Conservation (phyloP, 1,140 invertebrate genomes). For the Andrena cerasifolii region DNA sequence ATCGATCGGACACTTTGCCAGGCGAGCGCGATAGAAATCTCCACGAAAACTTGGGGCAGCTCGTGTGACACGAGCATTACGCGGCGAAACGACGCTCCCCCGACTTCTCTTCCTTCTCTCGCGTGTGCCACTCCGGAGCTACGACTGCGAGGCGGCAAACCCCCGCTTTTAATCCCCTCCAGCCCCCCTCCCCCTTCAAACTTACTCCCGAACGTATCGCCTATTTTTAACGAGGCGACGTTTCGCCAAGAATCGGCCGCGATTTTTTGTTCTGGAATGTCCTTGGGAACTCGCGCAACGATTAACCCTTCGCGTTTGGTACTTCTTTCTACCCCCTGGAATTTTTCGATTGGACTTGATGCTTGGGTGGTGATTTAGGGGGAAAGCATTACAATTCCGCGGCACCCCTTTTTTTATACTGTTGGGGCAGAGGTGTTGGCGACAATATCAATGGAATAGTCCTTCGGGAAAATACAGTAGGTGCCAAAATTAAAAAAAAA, state of each 20-base stretch:
- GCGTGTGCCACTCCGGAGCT: constrained; percentile 18
- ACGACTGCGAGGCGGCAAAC: constrained; percentile 36
- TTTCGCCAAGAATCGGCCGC: background rate
- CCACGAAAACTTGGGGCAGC: constrained; percentile 42
- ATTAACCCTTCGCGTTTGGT: background rate
- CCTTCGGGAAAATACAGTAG: no score
- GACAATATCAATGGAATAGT: no score
- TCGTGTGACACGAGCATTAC: constrained; percentile 62
- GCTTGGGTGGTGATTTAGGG: no score
- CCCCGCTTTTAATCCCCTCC: constrained; percentile 65
- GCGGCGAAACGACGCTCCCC: constrained; percentile 40
- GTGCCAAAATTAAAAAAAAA: no score
- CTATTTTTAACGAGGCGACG: background rate
- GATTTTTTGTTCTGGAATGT: background rate
- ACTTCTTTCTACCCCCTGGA: background rate
- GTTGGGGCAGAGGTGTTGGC: no score
- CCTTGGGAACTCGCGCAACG: background rate
- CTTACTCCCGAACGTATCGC: constrained; percentile 33
- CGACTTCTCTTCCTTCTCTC: background rate
- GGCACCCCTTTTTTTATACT: no score
- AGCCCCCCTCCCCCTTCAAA: constrained; percentile 58
- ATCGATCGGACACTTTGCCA: constrained; percentile 54
- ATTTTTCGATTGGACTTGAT: background rate
- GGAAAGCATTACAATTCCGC: no score
- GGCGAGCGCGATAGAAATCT: constrained; percentile 55